phyloP scores from a whole-genome alignment of 2,888 invertebrate species.

The Sthenelais limicola region DNA sequence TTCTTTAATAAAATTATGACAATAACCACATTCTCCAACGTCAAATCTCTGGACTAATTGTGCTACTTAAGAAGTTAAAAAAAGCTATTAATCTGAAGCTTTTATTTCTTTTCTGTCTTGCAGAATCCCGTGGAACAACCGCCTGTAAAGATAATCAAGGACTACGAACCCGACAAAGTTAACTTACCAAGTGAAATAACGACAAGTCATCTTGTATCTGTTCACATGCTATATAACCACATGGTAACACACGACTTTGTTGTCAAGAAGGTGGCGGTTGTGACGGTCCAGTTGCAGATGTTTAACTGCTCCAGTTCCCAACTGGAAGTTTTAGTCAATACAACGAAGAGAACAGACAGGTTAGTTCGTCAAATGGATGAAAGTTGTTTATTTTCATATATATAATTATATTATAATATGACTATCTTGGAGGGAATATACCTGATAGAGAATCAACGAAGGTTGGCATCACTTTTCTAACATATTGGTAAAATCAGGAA shows the following conservation, averaged over 20 bases:
- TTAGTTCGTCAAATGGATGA: no score
- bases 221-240: slow-evolving; percentile 77
- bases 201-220: slow-evolving; percentile 77
- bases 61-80: no score
- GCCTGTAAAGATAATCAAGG: slow-evolving; percentile 71
- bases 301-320: slow-evolving; percentile 28
- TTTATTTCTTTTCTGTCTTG: background rate
- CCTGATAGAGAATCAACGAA: no score
- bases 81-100: no score
- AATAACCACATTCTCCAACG: no score
- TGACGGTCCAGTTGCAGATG: slow-evolving; percentile 34
- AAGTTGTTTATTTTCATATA: no score
- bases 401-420: no score
- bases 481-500: no score
- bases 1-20: no score
- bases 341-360: slow-evolving; percentile 13
- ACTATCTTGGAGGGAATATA: no score
- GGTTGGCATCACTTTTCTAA: no score
- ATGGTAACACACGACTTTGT: slow-evolving; percentile 79
- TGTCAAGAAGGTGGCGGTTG: slow-evolving; percentile 57
- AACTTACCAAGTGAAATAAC: slow-evolving; percentile 62
- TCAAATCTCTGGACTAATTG: no score
- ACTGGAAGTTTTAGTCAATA: slow-evolving; percentile 35
- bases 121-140: slow-evolving; percentile 54
- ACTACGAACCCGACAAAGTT: slow-evolving; percentile 54